Evolutionary conservation across 1,140 invertebrate species (phyloP).

Genomic region (Ips nitidus): DNA sequence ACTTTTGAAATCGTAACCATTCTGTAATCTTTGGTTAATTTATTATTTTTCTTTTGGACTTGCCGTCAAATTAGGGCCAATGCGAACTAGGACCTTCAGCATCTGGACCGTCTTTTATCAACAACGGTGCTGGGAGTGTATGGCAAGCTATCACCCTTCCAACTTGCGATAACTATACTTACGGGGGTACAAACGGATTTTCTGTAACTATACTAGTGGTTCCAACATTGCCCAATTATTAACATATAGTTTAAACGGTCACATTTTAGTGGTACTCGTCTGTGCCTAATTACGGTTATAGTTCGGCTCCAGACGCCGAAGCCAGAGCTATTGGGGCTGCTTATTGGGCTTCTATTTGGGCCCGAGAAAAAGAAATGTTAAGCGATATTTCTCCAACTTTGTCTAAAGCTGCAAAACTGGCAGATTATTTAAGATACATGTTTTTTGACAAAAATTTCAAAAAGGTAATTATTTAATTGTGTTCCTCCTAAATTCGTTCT

Average conservation of each 20-base stretch:
- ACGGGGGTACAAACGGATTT: constrained; percentile 25
- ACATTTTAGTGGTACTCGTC: not conserved
- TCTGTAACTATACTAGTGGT: constrained; percentile 8
- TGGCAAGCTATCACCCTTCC: constrained; percentile 27
- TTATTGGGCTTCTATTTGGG: constrained; percentile 32
- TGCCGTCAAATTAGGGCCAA: too few relatives aligned
- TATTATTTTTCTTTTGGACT: too few relatives aligned
- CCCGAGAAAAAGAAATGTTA: constrained; percentile 15
- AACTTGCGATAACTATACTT: constrained; percentile 26
- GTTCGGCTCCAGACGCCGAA: constrained; percentile 29
- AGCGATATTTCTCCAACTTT: constrained; percentile 17
- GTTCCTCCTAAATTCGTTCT: not conserved
- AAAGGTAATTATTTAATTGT: constrained; percentile 1
- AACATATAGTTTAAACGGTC: too few relatives aligned
- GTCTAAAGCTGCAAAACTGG: constrained; percentile 25
- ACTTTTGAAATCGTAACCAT: too few relatives aligned
- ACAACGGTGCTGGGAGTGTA: constrained; percentile 12
- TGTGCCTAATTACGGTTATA: constrained; percentile 25
- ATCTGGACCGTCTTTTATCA: constrained; percentile 24
- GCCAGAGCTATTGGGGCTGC: constrained; percentile 25
- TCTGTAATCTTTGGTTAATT: too few relatives aligned
- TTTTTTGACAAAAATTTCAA: constrained; percentile 33
- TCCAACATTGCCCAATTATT: not conserved
- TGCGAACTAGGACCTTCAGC: constrained; percentile 20
- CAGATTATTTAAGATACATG: constrained; percentile 27